These are phyloP conservation scores for Aleiodes leptofemur DNA, from an alignment of 2,888 invertebrate species.

Conservation along the genomic window DNA sequence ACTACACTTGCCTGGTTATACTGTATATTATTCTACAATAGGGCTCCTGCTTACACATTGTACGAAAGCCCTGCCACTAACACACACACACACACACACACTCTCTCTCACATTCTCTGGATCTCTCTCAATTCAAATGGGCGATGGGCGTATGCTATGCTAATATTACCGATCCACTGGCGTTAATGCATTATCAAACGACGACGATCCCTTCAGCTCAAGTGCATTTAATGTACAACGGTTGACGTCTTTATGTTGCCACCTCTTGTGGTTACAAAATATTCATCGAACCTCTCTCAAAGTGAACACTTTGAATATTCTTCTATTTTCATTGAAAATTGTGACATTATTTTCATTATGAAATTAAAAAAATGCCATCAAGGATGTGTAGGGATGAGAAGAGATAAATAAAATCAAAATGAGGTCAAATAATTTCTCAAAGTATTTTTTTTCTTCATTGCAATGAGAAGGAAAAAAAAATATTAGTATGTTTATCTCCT, in stretches of 20 bases:
- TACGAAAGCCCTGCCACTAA: constrained; percentile 43
- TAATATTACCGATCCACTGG: constrained; percentile 72
- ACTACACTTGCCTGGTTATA: constrained; percentile 69
- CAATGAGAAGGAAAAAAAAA: constrained; percentile 7
- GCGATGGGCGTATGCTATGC: constrained; percentile 75
- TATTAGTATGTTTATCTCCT: constrained; percentile 31
- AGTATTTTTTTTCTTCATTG: constrained; percentile 23
- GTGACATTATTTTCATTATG: not conserved
- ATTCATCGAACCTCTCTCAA: too few species aligned
- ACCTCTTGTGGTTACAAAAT: not conserved
- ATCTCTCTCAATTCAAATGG: constrained; percentile 72
- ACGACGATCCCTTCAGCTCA: constrained; percentile 9
- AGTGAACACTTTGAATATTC: not conserved
- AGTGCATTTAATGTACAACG: constrained; percentile 11
- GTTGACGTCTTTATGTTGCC: constrained; percentile 8
- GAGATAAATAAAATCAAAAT: not conserved
- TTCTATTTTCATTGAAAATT: too few species aligned
- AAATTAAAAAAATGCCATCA: not conserved
- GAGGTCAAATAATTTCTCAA: constrained; percentile 20
- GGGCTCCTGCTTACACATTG: constrained; percentile 59
- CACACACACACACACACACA: not conserved
- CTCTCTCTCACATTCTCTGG: constrained; percentile 49
- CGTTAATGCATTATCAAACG: constrained; percentile 75
- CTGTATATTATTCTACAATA: constrained; percentile 49
- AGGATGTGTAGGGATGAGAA: not conserved